Evolutionary conservation across 2,888 invertebrate species (phyloP).

Genomic region (Perizoma flavofasciatum): DNA sequence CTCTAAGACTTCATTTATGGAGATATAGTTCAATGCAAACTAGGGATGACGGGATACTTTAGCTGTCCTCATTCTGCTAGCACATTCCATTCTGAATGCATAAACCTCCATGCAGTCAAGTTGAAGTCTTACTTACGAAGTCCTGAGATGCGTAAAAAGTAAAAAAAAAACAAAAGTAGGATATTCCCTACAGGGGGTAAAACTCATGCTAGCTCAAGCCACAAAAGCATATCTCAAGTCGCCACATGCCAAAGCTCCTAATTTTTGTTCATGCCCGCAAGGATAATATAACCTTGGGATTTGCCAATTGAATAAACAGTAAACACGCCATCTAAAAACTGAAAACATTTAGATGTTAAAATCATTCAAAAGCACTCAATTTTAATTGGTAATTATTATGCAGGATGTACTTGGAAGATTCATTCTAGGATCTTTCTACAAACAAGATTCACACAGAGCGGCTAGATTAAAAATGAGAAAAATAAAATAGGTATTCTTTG

Average conservation of each 20-base stretch:
- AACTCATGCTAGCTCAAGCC: conserved; percentile 42
- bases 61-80: conserved; percentile 16
- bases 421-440: conserved; percentile 35
- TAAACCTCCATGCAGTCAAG: conserved; percentile 32
- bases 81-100: conserved; percentile 20
- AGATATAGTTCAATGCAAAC: conserved; percentile 11
- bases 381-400: conserved; percentile 32
- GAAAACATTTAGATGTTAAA: conserved; percentile 45
- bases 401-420: conserved; percentile 33
- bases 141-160: conserved; percentile 58
- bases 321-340: conserved; percentile 53
- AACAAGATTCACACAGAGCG: conserved; percentile 44
- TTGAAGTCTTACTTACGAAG: conserved; percentile 51
- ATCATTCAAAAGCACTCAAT: conserved; percentile 40
- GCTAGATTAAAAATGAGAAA: conserved; percentile 28
- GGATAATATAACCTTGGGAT: conserved; percentile 38
- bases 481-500: too few relatives aligned
- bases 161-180: conserved; percentile 43
- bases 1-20: conserved; percentile 16
- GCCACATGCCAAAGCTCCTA: conserved; percentile 55
- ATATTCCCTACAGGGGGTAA: conserved; percentile 44
- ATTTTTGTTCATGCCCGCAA: conserved; percentile 38
- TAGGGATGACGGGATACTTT: conserved; percentile 20
- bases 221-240: conserved; percentile 42
- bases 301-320: conserved; percentile 45